Percentiles rank a stretch among this genome's conserved stretches.
Evolutionary conservation across 2,888 invertebrate genomes (phyloP).

Genomic region (Dione juno): DNA sequence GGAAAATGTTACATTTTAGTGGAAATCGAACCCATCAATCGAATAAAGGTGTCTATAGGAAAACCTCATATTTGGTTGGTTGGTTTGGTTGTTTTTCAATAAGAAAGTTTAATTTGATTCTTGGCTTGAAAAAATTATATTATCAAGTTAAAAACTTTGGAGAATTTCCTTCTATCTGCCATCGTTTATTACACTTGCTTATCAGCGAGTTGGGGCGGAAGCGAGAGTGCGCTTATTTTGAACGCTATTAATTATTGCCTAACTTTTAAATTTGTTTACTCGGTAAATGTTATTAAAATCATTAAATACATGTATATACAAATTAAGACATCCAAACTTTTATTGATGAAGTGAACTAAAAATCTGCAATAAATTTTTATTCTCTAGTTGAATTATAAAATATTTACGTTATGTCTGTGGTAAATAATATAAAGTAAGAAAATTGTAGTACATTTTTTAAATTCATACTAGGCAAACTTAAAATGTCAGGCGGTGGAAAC

Average conservation of each 20-base stretch:
- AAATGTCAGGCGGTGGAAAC: no score
- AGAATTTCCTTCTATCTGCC: conserved; percentile 16
- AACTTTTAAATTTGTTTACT: conserved; percentile 3
- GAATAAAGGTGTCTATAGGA: no score
- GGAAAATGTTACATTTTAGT: no score
- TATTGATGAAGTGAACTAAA: neutral
- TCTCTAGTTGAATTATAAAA: no score
- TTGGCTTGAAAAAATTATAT: neutral
- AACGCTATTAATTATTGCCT: conserved; percentile 23
- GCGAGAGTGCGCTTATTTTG: conserved; percentile 18
- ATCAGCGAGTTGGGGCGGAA: conserved; percentile 18
- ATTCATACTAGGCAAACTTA: no score
- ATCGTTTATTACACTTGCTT: conserved; percentile 30
- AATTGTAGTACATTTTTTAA: no score
- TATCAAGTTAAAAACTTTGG: conserved; percentile 4
- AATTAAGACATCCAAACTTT: no score
- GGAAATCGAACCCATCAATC: no score
- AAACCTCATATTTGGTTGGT: no score
- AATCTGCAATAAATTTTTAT: neutral
- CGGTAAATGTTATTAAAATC: conserved; percentile 6
- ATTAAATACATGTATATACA: neutral
- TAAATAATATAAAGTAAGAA: neutral
- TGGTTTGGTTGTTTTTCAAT: no score
- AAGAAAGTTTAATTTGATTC: no score
- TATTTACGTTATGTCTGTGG: neutral